Evolutionary conservation across 2,797 vertebrate species (phyloP).

Genomic region (Tapera naevia): DNA sequence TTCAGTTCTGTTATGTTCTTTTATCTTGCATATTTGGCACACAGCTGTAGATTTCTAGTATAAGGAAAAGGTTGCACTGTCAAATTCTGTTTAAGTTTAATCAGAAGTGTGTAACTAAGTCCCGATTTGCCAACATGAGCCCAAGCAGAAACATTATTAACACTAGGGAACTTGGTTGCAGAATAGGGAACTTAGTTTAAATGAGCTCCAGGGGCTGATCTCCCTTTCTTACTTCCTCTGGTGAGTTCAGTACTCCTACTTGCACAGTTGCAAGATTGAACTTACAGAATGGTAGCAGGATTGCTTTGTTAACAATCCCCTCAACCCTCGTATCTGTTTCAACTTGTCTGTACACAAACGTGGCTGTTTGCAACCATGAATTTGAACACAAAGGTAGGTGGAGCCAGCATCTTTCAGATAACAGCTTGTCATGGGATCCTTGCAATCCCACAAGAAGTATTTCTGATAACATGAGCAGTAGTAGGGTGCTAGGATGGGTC

Average conservation of each 20-base stretch:
- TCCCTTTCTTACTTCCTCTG: background rate
- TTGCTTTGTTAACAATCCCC: background rate
- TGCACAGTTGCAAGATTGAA: background rate
- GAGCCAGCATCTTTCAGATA: background rate
- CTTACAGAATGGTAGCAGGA: background rate
- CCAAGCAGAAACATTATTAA: background rate
- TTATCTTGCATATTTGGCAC: conserved; percentile 38
- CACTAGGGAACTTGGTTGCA: background rate
- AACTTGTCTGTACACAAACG: background rate
- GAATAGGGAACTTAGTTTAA: background rate
- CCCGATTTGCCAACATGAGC: background rate
- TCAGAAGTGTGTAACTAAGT: background rate
- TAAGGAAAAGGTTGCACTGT: conserved; percentile 19
- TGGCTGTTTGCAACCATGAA: background rate
- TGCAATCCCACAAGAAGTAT: background rate
- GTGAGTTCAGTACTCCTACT: background rate
- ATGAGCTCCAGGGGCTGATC: background rate
- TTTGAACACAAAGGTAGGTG: background rate
- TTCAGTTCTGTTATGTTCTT: conserved; percentile 3
- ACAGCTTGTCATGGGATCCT: background rate
- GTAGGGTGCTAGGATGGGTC: background rate
- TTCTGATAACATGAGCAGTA: background rate
- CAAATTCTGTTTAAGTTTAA: background rate
- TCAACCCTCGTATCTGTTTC: background rate
- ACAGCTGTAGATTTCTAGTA: background rate